Base-by-base conservation (phyloP, 2,888 invertebrate genomes). In the Chaetogeoica ovagalla region DNA sequence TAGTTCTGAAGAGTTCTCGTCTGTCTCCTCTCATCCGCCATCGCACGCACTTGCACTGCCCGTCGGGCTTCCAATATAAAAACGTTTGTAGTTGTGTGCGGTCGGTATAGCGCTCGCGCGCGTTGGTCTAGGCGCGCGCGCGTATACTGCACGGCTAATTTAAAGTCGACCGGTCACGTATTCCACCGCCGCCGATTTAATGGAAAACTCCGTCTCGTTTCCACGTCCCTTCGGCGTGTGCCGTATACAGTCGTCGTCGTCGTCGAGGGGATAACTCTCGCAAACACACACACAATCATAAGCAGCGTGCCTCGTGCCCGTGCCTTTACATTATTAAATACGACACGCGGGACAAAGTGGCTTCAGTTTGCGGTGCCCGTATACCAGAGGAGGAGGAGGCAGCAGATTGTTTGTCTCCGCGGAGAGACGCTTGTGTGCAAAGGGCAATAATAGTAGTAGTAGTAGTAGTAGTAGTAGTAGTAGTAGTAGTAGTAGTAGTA, bases 111-210 rank as follows among this genome's bases (percentile, higher is more conserved):
- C 48, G 48, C 48, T 2, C 48, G 43, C 6, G 13, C 48, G 43
- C 48, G 55, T 55, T 19, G 17, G 19, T 55, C 55, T 55, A 55
- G 55, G 55, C 4, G 19, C 55, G 48, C 48, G 48, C 11, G 55
- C 19, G 19, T 55, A 55, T 65, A n/a, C 43, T 55, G 9, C 23
- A 52, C 23, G 48, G 76, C 68, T 76, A 76, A 76, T 76, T 76
- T 68, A 60, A 69, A 76, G 76, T 69, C 66, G 60, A 76, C 76
- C 43, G 68, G 76, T 76, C 76, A 76, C 76, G 76, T 76, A 59
- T 68, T 69, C 43, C 55, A 8, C 23, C 30, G 23, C 63, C 69
- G 70, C 43, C 71, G 48, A 13, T 63, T 60, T 76, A 76, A 76
- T 76, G 68, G 76, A 68, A 75, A 76, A 76, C 75, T 75, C 57